Conservation (phyloP, 2,113 vertebrate genomes). For the Verasper variegatus region DNA sequence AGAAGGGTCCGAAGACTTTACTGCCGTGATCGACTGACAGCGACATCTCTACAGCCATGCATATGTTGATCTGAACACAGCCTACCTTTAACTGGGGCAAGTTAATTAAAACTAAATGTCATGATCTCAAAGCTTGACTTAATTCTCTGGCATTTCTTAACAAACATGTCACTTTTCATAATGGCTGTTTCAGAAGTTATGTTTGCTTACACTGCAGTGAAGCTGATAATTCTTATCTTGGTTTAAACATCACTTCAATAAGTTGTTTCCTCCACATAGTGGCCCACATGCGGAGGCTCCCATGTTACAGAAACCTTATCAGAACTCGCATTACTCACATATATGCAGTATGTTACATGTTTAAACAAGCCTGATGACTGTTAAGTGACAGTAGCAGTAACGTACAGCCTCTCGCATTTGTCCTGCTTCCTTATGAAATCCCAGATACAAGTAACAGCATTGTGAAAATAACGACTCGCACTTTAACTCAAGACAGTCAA, state of each 20-base stretch:
- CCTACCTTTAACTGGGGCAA: no score
- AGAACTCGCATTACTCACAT: neutral
- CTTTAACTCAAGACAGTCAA: slow-evolving; percentile 32
- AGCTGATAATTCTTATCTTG: neutral
- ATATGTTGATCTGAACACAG: no score
- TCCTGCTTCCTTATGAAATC: slow-evolving; percentile 52
- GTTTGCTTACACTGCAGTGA: neutral
- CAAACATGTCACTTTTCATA: no score
- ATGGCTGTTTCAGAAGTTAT: neutral
- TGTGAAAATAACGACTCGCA: slow-evolving; percentile 18
- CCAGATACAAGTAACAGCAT: slow-evolving; percentile 45
- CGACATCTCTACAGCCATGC: no score
- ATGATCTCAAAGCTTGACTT: no score
- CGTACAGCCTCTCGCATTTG: slow-evolving; percentile 19
- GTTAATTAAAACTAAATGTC: no score
- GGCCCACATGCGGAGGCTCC: neutral
- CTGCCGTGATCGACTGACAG: no score
- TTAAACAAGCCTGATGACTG: neutral
- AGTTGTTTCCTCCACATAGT: neutral
- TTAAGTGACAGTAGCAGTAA: slow-evolving; percentile 18
- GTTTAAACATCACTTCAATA: neutral
- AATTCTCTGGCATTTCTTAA: no score
- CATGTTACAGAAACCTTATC: neutral
- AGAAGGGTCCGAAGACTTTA: no score
- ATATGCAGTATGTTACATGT: neutral